These are phyloP conservation scores for Fragum whitleyi DNA, from an alignment of 2,888 invertebrate genomes.

Conservation along the genomic window DNA sequence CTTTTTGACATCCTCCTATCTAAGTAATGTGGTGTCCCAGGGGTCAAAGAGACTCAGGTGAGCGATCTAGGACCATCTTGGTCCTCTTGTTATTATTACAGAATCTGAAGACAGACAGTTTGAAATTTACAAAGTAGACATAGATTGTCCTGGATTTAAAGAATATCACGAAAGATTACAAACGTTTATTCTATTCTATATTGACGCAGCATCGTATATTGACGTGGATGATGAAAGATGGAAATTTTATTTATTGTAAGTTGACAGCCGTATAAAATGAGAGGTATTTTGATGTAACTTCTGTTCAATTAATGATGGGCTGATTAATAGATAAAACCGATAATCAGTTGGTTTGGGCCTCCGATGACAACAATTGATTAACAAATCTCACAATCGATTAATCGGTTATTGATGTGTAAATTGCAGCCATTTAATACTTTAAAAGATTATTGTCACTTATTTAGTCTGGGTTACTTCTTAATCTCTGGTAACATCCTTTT, in stretches of 20 bases:
- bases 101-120: constrained; percentile 85
- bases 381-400: no score
- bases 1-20: no score
- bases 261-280: constrained; percentile 22
- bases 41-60: no score
- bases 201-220: constrained; percentile 97
- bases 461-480: no score
- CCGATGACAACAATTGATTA: no score
- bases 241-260: constrained; percentile 86
- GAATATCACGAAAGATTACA: constrained; percentile 94
- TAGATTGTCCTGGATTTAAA: constrained; percentile 89
- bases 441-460: no score
- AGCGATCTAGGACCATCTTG: no score
- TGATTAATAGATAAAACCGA: neutral
- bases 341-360: no score
- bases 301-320: neutral
- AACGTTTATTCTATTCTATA: constrained; percentile 96
- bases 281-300: neutral
- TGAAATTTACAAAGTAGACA: constrained; percentile 93
- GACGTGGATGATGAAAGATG: constrained; percentile 96
- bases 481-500: no score
- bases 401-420: no score
- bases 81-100: neutral
- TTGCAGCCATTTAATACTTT: no score
- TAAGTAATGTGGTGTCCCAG: no score